phyloP scores from a whole-genome alignment of 2,797 vertebrate genomes.

The Leuciscus waleckii region DNA sequence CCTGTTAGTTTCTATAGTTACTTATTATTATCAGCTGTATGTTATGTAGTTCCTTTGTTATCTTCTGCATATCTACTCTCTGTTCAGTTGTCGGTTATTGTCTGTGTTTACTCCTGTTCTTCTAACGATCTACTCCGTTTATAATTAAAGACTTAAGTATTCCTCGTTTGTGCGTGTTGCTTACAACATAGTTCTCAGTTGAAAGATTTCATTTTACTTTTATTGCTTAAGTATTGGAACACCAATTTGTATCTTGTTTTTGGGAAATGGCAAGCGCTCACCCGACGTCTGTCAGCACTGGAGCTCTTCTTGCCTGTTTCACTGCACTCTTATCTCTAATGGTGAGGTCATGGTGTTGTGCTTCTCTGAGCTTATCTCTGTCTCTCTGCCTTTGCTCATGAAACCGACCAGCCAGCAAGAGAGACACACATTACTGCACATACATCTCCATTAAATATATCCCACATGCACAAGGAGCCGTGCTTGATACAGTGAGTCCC shows the following conservation, averaged over 20 bases:
- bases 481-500: constrained; percentile 10
- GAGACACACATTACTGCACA: constrained; percentile 23
- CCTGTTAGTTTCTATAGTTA: not conserved
- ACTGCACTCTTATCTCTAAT: constrained; percentile 24
- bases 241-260: constrained; percentile 9
- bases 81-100: too few species aligned
- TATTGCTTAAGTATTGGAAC: not conserved
- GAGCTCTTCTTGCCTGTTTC: constrained; percentile 18
- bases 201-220: not conserved
- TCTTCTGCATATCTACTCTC: too few species aligned
- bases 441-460: constrained; percentile 39
- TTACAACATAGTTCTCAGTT: not conserved
- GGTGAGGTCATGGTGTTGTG: constrained; percentile 24
- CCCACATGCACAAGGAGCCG: not conserved
- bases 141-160: too few species aligned
- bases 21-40: not conserved
- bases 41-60: too few species aligned
- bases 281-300: not conserved
- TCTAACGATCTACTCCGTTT: too few species aligned
- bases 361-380: constrained; percentile 39
- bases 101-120: too few species aligned
- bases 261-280: not conserved
- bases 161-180: too few species aligned
- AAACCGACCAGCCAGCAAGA: constrained; percentile 39
- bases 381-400: constrained; percentile 36